Conservation (phyloP, 2,113 vertebrate genomes). For the Petromus typicus region DNA sequence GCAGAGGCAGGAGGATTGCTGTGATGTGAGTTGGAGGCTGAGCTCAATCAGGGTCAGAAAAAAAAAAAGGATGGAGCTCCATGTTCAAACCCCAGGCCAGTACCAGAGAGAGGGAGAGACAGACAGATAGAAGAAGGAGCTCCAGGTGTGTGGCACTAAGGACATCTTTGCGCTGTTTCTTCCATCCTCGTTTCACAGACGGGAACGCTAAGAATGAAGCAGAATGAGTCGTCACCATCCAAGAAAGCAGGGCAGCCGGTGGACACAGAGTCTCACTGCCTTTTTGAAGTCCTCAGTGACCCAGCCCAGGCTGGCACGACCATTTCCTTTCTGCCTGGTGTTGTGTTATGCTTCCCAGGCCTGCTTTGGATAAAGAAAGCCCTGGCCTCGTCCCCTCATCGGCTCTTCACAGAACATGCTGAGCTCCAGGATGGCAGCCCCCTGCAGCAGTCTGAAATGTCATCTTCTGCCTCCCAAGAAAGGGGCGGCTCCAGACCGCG, state of each 20-base stretch:
- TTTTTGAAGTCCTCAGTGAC: not conserved
- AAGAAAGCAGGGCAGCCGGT: accelerated
- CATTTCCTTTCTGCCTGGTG: not conserved
- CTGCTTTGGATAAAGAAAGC: not conserved
- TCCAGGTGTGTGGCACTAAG: not conserved
- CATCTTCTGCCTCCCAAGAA: not conserved
- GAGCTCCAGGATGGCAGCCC: not conserved
- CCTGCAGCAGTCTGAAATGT: not conserved
- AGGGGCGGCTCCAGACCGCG: not conserved
- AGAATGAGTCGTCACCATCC: not conserved
- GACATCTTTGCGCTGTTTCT: not conserved
- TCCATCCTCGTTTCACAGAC: accelerated
- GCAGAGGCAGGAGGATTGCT: too few species aligned
- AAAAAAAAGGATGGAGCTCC: not conserved
- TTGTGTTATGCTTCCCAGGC: not conserved
- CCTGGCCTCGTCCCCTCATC: not conserved
- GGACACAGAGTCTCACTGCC: not conserved
- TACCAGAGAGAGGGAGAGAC: not conserved
- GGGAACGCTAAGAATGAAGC: not conserved
- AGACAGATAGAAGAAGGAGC: not conserved
- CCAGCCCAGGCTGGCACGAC: not conserved
- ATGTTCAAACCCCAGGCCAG: not conserved
- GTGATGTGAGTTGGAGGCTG: too few species aligned
- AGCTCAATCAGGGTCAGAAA: too few species aligned
- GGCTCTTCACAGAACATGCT: not conserved